These are phyloP conservation scores for Xenotilapia flavipinnis DNA, from an alignment of 2,113 vertebrate species.

Conservation along the genomic window DNA sequence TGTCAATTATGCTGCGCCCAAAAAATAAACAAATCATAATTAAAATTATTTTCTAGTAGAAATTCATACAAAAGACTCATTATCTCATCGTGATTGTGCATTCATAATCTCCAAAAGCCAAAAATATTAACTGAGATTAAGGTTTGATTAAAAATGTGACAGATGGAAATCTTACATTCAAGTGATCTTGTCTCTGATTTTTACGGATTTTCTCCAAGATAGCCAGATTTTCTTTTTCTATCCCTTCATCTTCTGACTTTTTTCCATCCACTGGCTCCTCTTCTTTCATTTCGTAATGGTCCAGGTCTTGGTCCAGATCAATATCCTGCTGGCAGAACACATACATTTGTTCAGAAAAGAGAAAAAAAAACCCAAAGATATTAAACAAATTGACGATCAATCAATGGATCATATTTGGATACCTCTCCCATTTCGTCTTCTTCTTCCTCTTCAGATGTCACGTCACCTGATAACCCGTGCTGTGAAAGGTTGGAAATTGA, in stretches of 20 bases:
- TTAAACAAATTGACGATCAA: background rate
- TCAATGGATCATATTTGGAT: background rate
- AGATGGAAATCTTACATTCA: slow-evolving; percentile 83
- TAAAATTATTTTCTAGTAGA: background rate
- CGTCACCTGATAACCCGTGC: slow-evolving; percentile 80
- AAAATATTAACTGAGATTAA: background rate
- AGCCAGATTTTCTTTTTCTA: slow-evolving; percentile 96
- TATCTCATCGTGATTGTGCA: background rate
- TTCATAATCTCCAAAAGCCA: background rate
- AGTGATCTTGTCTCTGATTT: slow-evolving; percentile 97
- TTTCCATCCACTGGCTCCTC: slow-evolving; percentile 90
- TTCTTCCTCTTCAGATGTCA: slow-evolving; percentile 93
- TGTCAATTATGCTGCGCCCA: background rate
- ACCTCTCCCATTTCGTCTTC: slow-evolving; percentile 96
- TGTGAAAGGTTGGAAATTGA: slow-evolving; percentile 6
- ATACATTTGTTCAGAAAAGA: background rate
- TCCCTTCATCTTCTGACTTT: slow-evolving; percentile 95
- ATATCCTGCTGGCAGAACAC: slow-evolving; percentile 77
- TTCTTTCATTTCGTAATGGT: slow-evolving; percentile 97
- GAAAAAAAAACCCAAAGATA: fast-evolving
- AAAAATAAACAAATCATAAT: background rate
- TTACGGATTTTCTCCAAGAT: slow-evolving; percentile 97
- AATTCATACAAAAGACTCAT: background rate
- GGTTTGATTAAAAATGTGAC: background rate
- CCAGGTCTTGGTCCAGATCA: slow-evolving; percentile 66